Evolutionary conservation across 2,888 invertebrate genomes (phyloP).

Genomic region (Brenthis ino): DNA sequence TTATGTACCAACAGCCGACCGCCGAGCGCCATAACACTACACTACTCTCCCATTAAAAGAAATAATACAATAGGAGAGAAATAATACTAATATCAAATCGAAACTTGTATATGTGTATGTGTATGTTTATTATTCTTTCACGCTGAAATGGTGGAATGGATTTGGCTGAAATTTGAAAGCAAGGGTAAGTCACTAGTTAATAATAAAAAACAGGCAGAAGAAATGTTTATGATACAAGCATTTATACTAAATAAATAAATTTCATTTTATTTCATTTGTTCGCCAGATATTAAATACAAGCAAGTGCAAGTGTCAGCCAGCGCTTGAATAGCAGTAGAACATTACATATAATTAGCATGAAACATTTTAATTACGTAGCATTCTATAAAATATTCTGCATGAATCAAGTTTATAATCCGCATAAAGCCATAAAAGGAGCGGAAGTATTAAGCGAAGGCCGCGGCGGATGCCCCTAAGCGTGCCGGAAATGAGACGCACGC

Average conservation of each 20-base stretch:
- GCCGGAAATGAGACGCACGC: constrained; percentile 29
- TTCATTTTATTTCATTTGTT: no score
- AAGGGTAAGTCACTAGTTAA: no score
- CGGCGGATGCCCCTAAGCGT: constrained; percentile 23
- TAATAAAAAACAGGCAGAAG: no score
- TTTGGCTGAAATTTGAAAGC: no score
- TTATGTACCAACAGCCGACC: constrained; percentile 3
- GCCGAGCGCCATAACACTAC: background rate
- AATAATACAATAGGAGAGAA: no score
- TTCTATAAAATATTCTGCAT: constrained; percentile 20
- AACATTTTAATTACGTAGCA: constrained; percentile 16
- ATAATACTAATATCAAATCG: no score
- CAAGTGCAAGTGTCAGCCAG: background rate
- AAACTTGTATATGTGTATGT: no score
- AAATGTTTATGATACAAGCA: no score
- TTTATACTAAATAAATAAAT: no score
- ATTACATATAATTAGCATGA: constrained; percentile 4
- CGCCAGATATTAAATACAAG: background rate
- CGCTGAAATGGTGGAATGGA: no score
- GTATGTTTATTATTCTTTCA: no score
- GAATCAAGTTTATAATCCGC: constrained; percentile 26
- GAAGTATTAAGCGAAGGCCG: constrained; percentile 28
- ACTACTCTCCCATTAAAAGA: no score
- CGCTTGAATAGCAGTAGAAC: background rate
- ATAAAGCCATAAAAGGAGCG: constrained; percentile 29